These are phyloP conservation scores for Alviniconcha strummeri DNA, from an alignment of 2,888 invertebrate genomes.

Conservation along the genomic window DNA sequence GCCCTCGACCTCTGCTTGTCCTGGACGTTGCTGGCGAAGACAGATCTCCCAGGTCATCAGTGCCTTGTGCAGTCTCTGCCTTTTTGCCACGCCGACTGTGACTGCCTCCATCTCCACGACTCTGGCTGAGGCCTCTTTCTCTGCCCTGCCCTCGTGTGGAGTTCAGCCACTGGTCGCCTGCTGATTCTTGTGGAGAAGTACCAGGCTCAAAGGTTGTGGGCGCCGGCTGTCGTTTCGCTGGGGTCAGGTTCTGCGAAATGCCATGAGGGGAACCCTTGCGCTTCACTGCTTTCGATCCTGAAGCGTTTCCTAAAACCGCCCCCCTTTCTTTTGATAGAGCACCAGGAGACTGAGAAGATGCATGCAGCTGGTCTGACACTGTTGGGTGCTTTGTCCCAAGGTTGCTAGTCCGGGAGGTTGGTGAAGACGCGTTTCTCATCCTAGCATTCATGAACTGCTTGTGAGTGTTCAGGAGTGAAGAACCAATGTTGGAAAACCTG, in stretches of 20 bases:
- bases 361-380: background rate
- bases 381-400: too few relatives aligned
- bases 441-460: slow-evolving; percentile 16
- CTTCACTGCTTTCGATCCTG: background rate
- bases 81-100: background rate
- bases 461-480: slow-evolving; percentile 7
- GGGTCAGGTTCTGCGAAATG: background rate
- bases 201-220: background rate
- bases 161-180: background rate
- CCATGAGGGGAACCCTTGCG: background rate
- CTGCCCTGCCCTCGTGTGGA: background rate
- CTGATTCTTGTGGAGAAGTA: too few relatives aligned
- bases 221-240: slow-evolving; percentile 5
- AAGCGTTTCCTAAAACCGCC: background rate
- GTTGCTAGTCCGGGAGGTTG: background rate
- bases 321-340: too few relatives aligned
- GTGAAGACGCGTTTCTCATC: background rate
- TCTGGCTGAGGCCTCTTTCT: background rate
- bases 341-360: background rate
- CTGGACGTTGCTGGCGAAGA: background rate
- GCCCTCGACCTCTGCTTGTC: background rate
- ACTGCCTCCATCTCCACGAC: background rate
- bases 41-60: background rate
- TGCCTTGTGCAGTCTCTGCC: background rate
- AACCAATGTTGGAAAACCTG: background rate